A percentile compares a stretch with the other conserved stretches of the same genome.
Conservation (phyloP, 2,797 vertebrate species). For the Pseudochaenichthys georgianus region DNA sequence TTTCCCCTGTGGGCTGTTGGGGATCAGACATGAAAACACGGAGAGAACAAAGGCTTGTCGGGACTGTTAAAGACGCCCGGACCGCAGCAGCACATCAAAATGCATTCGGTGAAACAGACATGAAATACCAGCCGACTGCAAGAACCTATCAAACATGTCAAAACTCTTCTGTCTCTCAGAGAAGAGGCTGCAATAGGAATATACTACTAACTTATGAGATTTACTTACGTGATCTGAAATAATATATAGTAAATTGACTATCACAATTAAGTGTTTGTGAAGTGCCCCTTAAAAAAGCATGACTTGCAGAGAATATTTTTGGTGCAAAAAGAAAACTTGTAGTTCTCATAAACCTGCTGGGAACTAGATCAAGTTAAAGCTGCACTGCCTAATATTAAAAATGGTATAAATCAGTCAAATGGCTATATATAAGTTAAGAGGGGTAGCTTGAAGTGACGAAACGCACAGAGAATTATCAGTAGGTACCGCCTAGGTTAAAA, state of each 20-base stretch:
- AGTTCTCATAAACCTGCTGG: background rate
- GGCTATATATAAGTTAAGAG: background rate
- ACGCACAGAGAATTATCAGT: background rate
- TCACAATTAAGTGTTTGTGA: too few relatives aligned
- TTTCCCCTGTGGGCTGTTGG: slow-evolving; percentile 64
- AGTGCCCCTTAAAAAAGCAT: too few relatives aligned
- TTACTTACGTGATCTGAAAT: slow-evolving; percentile 10
- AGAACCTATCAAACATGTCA: slow-evolving; percentile 55
- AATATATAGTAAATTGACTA: background rate
- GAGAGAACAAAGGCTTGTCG: slow-evolving; percentile 76
- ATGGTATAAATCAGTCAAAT: background rate
- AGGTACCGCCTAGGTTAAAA: background rate
- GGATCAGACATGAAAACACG: slow-evolving; percentile 73
- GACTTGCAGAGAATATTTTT: background rate
- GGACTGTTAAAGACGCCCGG: slow-evolving; percentile 63
- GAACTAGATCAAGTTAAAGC: background rate
- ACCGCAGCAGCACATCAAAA: slow-evolving; percentile 60
- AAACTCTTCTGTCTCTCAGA: slow-evolving; percentile 33
- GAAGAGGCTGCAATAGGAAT: slow-evolving; percentile 24
- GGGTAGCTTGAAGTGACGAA: background rate
- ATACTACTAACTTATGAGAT: slow-evolving; percentile 8
- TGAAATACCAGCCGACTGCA: slow-evolving; percentile 56
- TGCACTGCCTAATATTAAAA: background rate
- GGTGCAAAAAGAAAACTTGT: background rate
- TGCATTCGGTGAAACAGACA: slow-evolving; percentile 63